Percentiles rank a stretch among this genome's conserved stretches.
Evolutionary conservation across 2,797 vertebrate genomes (phyloP).

Genomic region (Emydoidea blandingii): DNA sequence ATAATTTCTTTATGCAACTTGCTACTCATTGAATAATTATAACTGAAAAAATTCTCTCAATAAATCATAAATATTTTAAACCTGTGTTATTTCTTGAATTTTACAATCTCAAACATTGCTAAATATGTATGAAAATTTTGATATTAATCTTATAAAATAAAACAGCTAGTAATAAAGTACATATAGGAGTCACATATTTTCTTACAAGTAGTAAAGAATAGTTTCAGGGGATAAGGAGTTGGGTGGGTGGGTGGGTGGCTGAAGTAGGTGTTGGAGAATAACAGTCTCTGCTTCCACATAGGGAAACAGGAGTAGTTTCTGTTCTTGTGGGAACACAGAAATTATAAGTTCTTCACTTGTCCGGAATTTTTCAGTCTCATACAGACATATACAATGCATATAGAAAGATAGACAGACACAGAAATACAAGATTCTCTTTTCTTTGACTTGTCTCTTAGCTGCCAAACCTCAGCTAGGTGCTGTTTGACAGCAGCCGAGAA

Average conservation of each 20-base stretch:
- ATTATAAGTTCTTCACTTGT: background rate
- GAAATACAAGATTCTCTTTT: background rate
- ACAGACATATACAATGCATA: background rate
- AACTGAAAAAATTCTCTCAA: background rate
- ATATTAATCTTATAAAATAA: background rate
- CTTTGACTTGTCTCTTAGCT: background rate
- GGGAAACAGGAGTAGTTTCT: background rate
- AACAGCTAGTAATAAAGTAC: background rate
- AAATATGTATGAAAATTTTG: background rate
- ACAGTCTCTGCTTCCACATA: no score
- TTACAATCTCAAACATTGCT: background rate
- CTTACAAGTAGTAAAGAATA: background rate
- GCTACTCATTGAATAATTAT: background rate
- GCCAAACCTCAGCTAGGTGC: background rate
- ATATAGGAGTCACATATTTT: background rate
- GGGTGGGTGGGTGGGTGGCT: background rate
- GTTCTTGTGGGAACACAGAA: background rate
- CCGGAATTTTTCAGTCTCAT: background rate
- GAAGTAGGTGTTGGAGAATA: background rate
- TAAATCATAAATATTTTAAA: background rate
- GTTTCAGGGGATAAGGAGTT: background rate
- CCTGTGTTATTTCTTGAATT: background rate
- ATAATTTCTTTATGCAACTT: background rate
- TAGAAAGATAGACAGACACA: background rate
- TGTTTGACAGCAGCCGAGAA: background rate